Evolutionary conservation across 2,888 invertebrate species (phyloP).

Genomic region (Sarcophaga rosellei): DNA sequence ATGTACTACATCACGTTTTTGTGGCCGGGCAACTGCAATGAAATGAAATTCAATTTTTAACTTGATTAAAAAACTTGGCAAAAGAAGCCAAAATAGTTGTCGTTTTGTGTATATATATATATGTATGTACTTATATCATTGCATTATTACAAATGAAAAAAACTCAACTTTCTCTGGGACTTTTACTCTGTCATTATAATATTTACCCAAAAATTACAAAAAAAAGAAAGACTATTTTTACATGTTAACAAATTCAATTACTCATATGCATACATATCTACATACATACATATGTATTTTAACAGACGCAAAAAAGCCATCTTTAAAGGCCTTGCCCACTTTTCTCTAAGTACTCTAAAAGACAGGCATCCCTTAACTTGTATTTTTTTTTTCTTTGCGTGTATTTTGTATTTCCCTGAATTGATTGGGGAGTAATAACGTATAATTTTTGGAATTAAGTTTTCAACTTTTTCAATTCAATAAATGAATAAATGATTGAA

Average conservation of each 20-base stretch:
- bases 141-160: too few relatives aligned
- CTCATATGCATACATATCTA: background rate
- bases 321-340: too few relatives aligned
- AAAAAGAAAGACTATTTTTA: background rate
- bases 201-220: background rate
- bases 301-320: background rate
- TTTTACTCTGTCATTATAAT: background rate
- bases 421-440: constrained; percentile 39
- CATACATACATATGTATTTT: background rate
- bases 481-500: constrained; percentile 36
- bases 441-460: constrained; percentile 44
- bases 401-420: background rate
- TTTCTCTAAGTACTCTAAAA: too few relatives aligned
- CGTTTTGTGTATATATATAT: too few relatives aligned
- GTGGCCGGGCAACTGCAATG: background rate
- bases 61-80: background rate
- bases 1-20: constrained; percentile 29
- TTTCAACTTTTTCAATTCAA: constrained; percentile 49
- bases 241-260: constrained; percentile 1
- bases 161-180: background rate
- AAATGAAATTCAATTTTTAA: constrained; percentile 1
- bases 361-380: too few relatives aligned
- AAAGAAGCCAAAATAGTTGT: background rate
- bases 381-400: too few relatives aligned
- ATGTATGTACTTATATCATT: too few relatives aligned